These are phyloP conservation scores for Sipha flava DNA, from an alignment of 1,140 invertebrate species.

Conservation along the genomic window DNA sequence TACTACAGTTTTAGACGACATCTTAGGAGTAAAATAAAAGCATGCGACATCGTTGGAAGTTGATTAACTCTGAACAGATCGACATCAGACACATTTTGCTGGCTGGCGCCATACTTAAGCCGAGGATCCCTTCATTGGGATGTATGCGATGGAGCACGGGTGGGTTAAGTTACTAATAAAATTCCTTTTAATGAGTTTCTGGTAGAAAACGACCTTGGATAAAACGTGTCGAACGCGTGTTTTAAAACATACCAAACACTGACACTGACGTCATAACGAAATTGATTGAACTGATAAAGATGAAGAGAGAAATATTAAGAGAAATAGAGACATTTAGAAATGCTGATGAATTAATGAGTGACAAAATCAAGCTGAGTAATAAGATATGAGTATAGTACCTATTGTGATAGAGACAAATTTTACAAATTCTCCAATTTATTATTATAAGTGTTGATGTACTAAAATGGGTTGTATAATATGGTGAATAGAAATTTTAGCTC, in stretches of 20 bases:
- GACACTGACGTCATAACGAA: neutral
- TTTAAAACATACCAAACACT: neutral
- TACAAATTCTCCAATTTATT: too few relatives aligned
- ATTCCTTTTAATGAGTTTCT: conserved; percentile 23
- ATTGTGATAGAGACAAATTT: too few relatives aligned
- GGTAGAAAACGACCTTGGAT: neutral
- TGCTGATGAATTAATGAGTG: neutral
- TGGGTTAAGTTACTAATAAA: neutral
- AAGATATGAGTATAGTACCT: too few relatives aligned
- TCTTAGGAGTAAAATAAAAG: neutral
- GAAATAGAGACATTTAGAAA: neutral
- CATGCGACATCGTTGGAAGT: neutral
- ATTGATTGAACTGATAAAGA: neutral
- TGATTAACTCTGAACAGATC: conserved; percentile 3
- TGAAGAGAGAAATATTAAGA: neutral
- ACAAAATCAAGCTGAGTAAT: too few relatives aligned
- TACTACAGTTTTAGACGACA: too few relatives aligned
- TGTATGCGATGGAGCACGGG: neutral
- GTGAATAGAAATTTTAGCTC: too few relatives aligned
- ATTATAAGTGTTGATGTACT: too few relatives aligned
- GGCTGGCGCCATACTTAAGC: conserved; percentile 5
- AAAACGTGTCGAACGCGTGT: conserved; percentile 2
- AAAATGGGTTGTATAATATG: too few relatives aligned
- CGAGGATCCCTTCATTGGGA: neutral
- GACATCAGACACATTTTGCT: neutral